Conservation (phyloP, 2,113 vertebrate species). For the Oncorhynchus clarkii region DNA sequence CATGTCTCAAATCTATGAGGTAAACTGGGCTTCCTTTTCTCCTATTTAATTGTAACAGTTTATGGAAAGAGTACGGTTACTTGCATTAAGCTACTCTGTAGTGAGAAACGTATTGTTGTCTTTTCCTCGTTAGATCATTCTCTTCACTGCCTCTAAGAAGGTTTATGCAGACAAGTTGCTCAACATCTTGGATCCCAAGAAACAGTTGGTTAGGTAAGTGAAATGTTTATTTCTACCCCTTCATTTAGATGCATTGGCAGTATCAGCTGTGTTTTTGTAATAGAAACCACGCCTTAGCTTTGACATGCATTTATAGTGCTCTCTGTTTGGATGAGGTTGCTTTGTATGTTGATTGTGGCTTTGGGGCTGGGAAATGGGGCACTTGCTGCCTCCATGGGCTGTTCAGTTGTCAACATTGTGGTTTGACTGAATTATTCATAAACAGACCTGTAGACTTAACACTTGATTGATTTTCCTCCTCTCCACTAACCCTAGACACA, state of each 20-base stretch:
- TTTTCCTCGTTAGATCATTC: conserved; percentile 83
- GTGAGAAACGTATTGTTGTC: neutral
- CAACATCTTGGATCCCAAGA: conserved; percentile 98
- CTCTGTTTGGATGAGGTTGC: conserved; percentile 3
- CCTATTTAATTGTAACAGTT: neutral
- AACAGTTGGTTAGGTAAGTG: conserved; percentile 94
- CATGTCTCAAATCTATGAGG: conserved; percentile 99
- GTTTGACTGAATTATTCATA: conserved; percentile 60
- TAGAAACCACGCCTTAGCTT: conserved; percentile 6
- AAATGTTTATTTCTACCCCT: neutral
- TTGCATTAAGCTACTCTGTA: neutral
- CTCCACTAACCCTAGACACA: conserved; percentile 78
- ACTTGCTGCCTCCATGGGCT: neutral
- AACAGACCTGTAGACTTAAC: conserved; percentile 21
- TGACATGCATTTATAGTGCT: neutral
- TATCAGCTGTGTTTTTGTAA: neutral
- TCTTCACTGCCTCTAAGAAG: conserved; percentile 99
- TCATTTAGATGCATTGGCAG: neutral
- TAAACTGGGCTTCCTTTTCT: conserved; percentile 53
- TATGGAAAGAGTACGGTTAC: neutral
- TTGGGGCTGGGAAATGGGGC: too few relatives aligned
- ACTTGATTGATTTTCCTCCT: conserved; percentile 28
- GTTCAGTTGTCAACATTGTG: conserved; percentile 53
- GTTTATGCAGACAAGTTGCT: conserved; percentile 98
- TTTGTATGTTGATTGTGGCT: neutral